Conservation (phyloP, 2,888 invertebrate species). For the Scrobipalpa costella region DNA sequence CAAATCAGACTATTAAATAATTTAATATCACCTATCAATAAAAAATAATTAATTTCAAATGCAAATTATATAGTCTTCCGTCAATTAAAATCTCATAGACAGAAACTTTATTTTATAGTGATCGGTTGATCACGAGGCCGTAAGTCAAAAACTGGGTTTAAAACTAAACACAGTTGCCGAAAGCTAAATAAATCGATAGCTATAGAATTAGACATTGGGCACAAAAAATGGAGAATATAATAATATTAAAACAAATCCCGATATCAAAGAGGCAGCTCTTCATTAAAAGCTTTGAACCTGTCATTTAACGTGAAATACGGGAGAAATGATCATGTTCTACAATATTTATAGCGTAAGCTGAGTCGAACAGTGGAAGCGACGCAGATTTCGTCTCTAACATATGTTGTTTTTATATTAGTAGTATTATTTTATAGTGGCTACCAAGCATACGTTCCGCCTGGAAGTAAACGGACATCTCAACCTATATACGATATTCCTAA, state of each 20-base stretch:
- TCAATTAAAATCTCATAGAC: constrained; percentile 42
- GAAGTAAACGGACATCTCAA: no score
- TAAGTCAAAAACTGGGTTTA: constrained; percentile 10
- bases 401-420: no score
- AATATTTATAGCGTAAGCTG: background rate
- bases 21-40: constrained; percentile 51
- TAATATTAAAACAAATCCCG: background rate
- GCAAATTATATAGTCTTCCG: constrained; percentile 48
- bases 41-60: constrained; percentile 52
- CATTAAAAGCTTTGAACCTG: constrained; percentile 15
- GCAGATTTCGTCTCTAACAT: no score
- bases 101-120: constrained; percentile 34
- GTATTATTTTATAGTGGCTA: no score
- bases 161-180: background rate
- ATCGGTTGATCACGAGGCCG: constrained; percentile 26
- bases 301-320: constrained; percentile 6
- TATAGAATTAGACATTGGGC: background rate
- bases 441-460: no score
- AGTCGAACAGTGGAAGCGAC: background rate
- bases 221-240: background rate
- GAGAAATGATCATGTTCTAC: background rate
- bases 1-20: constrained; percentile 52
- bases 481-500: no score
- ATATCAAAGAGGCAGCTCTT: constrained; percentile 12
- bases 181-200: background rate